Percentiles rank a stretch among this genome's conserved stretches.
These are phyloP conservation scores for Ctenomys sociabilis DNA, from an alignment of 2,113 vertebrate species.

Conservation along the genomic window DNA sequence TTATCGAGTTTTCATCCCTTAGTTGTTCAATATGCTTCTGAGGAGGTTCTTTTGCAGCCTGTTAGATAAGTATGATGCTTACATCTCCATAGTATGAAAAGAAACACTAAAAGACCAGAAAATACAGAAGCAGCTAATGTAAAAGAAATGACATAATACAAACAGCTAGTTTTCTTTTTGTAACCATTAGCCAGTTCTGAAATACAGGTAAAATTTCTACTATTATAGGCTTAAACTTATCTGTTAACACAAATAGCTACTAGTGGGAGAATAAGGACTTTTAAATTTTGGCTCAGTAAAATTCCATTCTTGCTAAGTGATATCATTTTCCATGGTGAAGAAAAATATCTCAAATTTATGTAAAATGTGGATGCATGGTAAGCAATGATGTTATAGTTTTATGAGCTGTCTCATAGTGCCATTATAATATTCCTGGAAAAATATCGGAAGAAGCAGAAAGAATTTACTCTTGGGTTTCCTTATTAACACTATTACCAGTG, in stretches of 20 bases:
- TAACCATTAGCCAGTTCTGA: constrained; percentile 66
- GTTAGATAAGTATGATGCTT: background rate
- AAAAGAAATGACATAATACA: constrained; percentile 59
- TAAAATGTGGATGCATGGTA: background rate
- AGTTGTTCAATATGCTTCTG: constrained; percentile 76
- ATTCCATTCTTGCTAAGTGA: constrained; percentile 44
- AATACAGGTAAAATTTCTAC: background rate
- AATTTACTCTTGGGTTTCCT: background rate
- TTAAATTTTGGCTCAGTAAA: background rate
- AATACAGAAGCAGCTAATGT: constrained; percentile 64
- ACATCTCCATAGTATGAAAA: background rate
- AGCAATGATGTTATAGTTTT: constrained; percentile 30
- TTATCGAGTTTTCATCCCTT: constrained; percentile 86
- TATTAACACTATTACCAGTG: background rate
- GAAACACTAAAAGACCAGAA: constrained; percentile 71
- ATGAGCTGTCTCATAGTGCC: background rate
- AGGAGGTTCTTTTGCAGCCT: constrained; percentile 62
- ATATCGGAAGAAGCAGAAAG: background rate
- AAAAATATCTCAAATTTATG: background rate
- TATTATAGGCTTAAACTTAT: background rate
- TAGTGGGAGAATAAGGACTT: background rate
- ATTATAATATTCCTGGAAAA: background rate
- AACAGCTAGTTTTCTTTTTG: constrained; percentile 66
- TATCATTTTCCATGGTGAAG: background rate
- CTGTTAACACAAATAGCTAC: background rate